Evolutionary conservation across 2,797 vertebrate genomes (phyloP).

Genomic region (Ptychadena robeensis): DNA sequence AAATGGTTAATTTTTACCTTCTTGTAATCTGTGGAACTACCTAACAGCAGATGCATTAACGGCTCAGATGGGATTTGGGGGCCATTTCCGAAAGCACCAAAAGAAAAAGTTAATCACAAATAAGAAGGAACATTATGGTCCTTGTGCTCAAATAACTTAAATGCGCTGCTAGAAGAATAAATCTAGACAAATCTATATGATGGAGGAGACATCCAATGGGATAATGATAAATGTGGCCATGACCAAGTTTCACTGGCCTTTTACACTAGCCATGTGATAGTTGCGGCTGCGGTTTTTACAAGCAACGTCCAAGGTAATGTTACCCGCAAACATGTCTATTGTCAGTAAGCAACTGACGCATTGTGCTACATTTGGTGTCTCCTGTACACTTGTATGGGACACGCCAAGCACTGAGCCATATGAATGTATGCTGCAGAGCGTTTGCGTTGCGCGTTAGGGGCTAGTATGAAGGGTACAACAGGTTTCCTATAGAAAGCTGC

Average conservation of each 20-base stretch:
- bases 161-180: slow-evolving; percentile 32
- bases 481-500: no score
- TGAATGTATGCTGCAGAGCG: no score
- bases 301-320: no score
- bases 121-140: slow-evolving; percentile 49
- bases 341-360: no score
- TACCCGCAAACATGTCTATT: no score
- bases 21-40: slow-evolving; percentile 48
- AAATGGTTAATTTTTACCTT: slow-evolving; percentile 57
- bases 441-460: no score
- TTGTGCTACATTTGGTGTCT: no score
- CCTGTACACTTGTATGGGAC: no score
- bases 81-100: slow-evolving; percentile 9
- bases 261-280: no score
- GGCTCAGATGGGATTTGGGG: slow-evolving; percentile 48
- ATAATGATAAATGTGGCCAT: not conserved
- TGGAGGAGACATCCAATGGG: slow-evolving; percentile 6
- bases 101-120: slow-evolving; percentile 48
- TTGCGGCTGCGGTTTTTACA: no score
- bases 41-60: slow-evolving; percentile 50
- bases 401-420: no score
- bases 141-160: slow-evolving; percentile 49
- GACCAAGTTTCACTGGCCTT: not conserved
- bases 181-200: slow-evolving; percentile 18
- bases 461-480: no score